Conservation (phyloP, 1,140 invertebrate species). For the Temnothorax nylanderi region DNA sequence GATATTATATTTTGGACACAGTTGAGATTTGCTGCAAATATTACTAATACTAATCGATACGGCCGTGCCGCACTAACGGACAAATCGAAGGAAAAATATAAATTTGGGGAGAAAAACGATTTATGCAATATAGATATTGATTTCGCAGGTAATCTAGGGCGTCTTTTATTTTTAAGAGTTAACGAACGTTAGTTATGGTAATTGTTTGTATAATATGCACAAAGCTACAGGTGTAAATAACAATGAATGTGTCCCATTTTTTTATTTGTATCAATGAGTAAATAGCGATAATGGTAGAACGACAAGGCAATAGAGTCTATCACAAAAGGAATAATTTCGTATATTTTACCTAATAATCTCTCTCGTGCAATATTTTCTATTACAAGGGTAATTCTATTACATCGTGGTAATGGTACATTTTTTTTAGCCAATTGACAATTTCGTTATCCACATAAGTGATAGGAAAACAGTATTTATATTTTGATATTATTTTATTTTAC, state of each 20-base stretch:
- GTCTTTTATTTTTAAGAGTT: slow-evolving; percentile 7
- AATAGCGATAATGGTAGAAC: neutral
- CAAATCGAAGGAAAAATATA: neutral
- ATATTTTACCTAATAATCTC: neutral
- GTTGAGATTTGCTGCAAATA: neutral
- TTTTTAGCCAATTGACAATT: neutral
- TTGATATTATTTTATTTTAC: slow-evolving; percentile 32
- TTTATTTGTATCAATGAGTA: slow-evolving; percentile 7
- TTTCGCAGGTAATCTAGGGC: neutral
- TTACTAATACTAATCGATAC: neutral
- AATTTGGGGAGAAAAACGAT: neutral
- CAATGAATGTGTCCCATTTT: slow-evolving; percentile 1
- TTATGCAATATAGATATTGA: neutral
- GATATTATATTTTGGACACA: slow-evolving; percentile 8
- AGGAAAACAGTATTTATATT: slow-evolving; percentile 31
- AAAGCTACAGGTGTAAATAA: slow-evolving; percentile 8
- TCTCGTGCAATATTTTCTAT: slow-evolving; percentile 10
- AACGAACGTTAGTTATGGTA: neutral
- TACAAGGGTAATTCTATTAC: neutral
- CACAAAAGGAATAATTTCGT: neutral
- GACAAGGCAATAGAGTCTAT: slow-evolving; percentile 29
- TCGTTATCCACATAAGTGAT: neutral
- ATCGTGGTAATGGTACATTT: neutral
- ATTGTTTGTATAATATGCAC: neutral
- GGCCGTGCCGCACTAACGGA: neutral